A percentile compares a stretch with the other conserved stretches of the same genome.
Evolutionary conservation across 2,888 invertebrate genomes (phyloP).

Genomic region (Drepanosiphum platanoidis): DNA sequence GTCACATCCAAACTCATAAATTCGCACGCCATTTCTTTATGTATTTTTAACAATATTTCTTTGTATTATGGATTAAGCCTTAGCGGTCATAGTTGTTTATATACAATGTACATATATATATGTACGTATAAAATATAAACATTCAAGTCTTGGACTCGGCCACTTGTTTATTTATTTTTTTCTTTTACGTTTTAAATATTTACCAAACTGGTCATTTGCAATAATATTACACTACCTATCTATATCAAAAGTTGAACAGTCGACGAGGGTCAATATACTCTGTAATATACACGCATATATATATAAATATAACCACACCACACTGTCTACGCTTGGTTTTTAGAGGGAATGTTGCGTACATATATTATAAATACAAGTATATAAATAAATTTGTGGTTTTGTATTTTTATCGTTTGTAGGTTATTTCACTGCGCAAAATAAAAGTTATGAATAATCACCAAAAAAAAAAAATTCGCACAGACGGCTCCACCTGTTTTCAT

Average conservation of each 20-base stretch:
- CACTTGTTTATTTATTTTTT: constrained; percentile 10
- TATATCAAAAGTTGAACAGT: constrained; percentile 22
- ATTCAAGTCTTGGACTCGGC: constrained; percentile 2
- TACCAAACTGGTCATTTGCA: constrained; percentile 51
- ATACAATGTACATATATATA: not conserved
- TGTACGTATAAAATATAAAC: not conserved
- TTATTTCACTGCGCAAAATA: constrained; percentile 53
- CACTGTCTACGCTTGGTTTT: not conserved
- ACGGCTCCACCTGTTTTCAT: not conserved
- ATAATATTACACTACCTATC: constrained; percentile 23
- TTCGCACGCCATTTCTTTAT: constrained; percentile 12
- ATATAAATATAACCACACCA: not conserved
- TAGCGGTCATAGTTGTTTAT: not conserved
- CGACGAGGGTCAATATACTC: constrained; percentile 55
- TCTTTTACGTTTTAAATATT: constrained; percentile 30
- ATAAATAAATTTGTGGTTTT: constrained; percentile 22
- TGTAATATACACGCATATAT: not conserved
- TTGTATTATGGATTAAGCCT: not conserved
- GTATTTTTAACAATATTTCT: constrained; percentile 28
- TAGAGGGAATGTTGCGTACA: constrained; percentile 2
- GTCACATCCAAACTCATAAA: constrained; percentile 21
- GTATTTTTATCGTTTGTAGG: constrained; percentile 18
- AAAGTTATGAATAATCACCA: not conserved
- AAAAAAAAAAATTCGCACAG: not conserved
- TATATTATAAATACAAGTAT: constrained; percentile 18